Percentiles rank a stretch among this genome's conserved stretches.
Evolutionary conservation across 2,888 invertebrate species (phyloP).

Genomic region (Crematogaster levior): DNA sequence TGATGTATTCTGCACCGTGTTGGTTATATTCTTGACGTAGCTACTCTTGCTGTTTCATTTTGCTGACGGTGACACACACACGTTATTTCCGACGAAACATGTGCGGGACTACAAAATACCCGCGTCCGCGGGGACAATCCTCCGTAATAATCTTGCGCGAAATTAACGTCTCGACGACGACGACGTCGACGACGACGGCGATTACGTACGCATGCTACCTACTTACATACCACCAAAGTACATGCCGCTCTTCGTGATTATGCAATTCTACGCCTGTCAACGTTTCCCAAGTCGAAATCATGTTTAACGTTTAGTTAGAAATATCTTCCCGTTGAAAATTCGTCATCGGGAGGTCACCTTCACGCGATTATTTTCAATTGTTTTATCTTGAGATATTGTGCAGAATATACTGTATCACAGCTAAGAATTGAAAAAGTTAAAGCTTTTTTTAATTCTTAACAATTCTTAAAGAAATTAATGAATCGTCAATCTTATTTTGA

Average conservation of each 20-base stretch:
- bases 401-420: background rate
- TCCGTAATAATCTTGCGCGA: slow-evolving; percentile 42
- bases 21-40: slow-evolving; percentile 20
- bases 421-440: background rate
- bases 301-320: background rate
- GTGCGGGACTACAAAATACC: slow-evolving; percentile 35
- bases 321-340: background rate
- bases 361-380: background rate
- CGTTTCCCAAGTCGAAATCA: slow-evolving; percentile 1
- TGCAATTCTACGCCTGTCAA: slow-evolving; percentile 8
- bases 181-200: background rate
- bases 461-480: background rate
- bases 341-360: background rate
- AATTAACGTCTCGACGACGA: slow-evolving; percentile 51
- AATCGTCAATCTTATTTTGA: background rate
- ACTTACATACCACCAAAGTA: background rate
- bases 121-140: slow-evolving; percentile 42
- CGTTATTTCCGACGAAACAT: slow-evolving; percentile 46
- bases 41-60: slow-evolving; percentile 42
- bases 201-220: background rate
- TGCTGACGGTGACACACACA: background rate
- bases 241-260: background rate
- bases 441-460: background rate
- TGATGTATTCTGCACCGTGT: slow-evolving; percentile 1
- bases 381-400: background rate